Base-by-base conservation (phyloP, 2,888 invertebrate genomes). In the Drosophila formosana region DNA sequence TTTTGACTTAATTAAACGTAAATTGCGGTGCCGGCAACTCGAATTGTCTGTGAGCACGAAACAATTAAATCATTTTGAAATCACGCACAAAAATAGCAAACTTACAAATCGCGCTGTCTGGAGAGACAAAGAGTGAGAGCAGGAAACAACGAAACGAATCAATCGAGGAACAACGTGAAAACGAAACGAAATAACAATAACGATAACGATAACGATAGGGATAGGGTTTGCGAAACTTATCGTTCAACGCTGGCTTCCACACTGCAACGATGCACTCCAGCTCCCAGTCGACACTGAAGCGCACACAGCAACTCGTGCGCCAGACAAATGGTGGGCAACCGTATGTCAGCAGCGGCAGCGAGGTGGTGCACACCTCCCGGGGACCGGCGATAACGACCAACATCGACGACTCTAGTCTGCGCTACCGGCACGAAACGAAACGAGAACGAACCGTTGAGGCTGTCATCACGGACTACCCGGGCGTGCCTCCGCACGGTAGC, bases 321-420 rank as follows among this genome's bases (percentile, higher is more conserved):
- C 83, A 84, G 57, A 72, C 75, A 9, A 85, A 87, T 26, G 89
- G 76, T 8, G 65, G 75, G 8, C 67, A 68, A 4, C 93, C 67
- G 2, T 67, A 69, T n/a, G 65, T 73, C n/a, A 84, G 60, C 66
- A 73, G 84, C 37, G 88, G 78, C 50, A 78, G 72, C 51, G 88
- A 82, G 45, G 68, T 78, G 62, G 70, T 79, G 32, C 79, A 93
- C 93, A 77, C 78, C 23, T 64, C 75, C 11, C 93, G 94, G 46
- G 95, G 95, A n/a, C 93, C 95, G 5, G 93, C 95, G 11, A 95
- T 95, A 71, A 95, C 95, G 41, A 95, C 95, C 34, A 94, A 94
- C 87, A 91, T 95, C 68, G 92, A 92, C 73, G 91, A 91, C 66
- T 80, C 86, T 2, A 91, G 88, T 65, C 84, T 92, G 23, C 88